Percentiles rank a stretch among this genome's conserved stretches.
phyloP scores from a whole-genome alignment of 2,113 vertebrate genomes.

The Hiodon alosoides region DNA sequence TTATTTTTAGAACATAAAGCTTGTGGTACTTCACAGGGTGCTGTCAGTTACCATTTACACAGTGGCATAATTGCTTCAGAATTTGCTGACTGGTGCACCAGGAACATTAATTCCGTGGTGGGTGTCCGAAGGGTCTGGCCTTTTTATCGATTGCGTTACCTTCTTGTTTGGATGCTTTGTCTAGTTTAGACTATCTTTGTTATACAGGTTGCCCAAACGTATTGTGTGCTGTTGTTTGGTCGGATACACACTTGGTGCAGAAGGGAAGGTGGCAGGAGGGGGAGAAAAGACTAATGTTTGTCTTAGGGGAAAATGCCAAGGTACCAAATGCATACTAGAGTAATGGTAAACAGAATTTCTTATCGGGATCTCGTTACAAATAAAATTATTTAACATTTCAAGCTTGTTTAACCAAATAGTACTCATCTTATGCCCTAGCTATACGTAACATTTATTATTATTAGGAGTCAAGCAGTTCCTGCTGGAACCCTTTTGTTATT shows the following conservation, averaged over 20 bases:
- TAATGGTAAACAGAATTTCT: too few species aligned
- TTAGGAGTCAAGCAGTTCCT: too few species aligned
- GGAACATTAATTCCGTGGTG: neutral
- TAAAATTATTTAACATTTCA: too few species aligned
- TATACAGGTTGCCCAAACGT: neutral
- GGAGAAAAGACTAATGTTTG: neutral
- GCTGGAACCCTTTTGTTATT: too few species aligned
- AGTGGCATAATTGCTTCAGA: neutral
- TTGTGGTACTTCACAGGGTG: conserved; percentile 3
- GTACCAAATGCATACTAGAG: too few species aligned
- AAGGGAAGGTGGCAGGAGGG: conserved; percentile 30
- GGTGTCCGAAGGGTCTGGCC: conserved; percentile 3
- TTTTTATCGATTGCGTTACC: neutral
- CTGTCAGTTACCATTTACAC: neutral
- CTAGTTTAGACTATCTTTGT: neutral
- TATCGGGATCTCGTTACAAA: too few species aligned
- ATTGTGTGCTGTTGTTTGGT: conserved; percentile 3
- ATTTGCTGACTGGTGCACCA: neutral
- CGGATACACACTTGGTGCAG: conserved; percentile 7
- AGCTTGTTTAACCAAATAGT: too few species aligned
- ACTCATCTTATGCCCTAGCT: too few species aligned
- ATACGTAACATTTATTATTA: too few species aligned
- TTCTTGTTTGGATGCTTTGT: neutral
- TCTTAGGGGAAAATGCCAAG: too few species aligned
- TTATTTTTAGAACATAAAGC: neutral